Base-by-base conservation (phyloP, 2,113 vertebrate genomes). In the Callithrix jacchus region DNA sequence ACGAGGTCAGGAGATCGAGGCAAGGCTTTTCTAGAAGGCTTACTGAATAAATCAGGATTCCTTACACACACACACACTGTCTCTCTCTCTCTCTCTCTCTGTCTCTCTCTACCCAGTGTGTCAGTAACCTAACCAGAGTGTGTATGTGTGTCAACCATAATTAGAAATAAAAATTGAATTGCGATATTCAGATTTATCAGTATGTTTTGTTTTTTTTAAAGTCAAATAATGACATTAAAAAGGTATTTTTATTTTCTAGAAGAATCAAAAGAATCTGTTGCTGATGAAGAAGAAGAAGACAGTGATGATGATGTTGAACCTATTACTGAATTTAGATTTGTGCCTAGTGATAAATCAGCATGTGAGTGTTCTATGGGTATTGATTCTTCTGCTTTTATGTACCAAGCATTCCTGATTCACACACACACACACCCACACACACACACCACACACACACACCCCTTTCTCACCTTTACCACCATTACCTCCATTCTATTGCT, bases 241-340 rank as follows among this genome's bases (percentile, higher is more conserved):
- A 56, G 0, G 84, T 84, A 13, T 45, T 95, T 96, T 84, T 20
- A 16, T 9, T 87, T 97, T 95, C 76, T 96, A 99, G 99, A 98
- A 47, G 99, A 99, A n/a, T 90, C 97, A 42, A 98, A 98, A 97
- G 99, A 99, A 76, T 98, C 99, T 98, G 97, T 98, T 13, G 98
- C 98, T 49, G 98, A 98, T 45, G 99, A 98, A 12, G 99, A 98
- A 0, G 98, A 98, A 0, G 98, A 98, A 0, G 98, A 98, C 0
- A 99, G 98, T 0, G 99, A 99, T 18, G 98, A 99, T 0, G 99
- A 99, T 0, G 17, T 73, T 3, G 99, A 98, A 40, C 98, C 97
- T 0, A 99, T 99, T 98, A 99, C 99, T 0, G 99, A 99, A 97
- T 99, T 99, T 97, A 98, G 99, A 97, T 99, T 99, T 91, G 99